Base-by-base conservation (phyloP, 2,113 vertebrate species). In the Raphicerus campestris region DNA sequence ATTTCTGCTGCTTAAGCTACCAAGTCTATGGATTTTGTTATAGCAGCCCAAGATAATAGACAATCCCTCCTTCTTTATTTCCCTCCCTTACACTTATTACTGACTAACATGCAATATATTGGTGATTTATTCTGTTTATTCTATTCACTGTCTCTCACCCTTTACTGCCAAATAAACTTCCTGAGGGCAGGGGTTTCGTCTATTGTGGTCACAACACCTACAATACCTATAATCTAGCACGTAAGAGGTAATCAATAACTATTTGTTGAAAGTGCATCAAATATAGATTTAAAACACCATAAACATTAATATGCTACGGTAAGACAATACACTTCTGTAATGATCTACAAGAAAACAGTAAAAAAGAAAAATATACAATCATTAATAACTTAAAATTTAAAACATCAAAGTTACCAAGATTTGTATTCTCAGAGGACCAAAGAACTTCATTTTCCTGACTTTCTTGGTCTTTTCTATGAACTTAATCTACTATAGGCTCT, bases 381-480 rank as follows among this genome's bases (percentile, higher is more conserved):
- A 32, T 96, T 3, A 87, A 1, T 51, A 96, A 88, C 39, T 63
- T 73, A 93, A 88, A 75, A 63, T 91, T 47, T n/a, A 55, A 9
- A 88, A 97, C 55, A 63, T 83, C 13, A 78, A 92, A 96, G 81
- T 78, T 80, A 92, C 7, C 6, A 94, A 94, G 28, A 88, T 90
- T 56, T 84, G 35, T 91, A 47, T 87, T 93, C 77, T 85, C 26
- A 85, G 0, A 73, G 87, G 93, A 87, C 14, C 39, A 87, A 51
- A 90, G 16, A 60, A 49, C 73, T 28, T 93, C 75, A 17, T 6
- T 96, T 78, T 90, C 82, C 61, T 55, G n/a, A 45, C 93, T 58
- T 84, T 89, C 75, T 53, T 66, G 56, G 55, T 80, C 56, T 78
- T 77, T 96, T 90, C 39, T 75, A 32, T 5, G 20, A 82, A 84